Conservation (phyloP, 64 coral and sea anemone species). For the Astreopora myriophthalma region DNA sequence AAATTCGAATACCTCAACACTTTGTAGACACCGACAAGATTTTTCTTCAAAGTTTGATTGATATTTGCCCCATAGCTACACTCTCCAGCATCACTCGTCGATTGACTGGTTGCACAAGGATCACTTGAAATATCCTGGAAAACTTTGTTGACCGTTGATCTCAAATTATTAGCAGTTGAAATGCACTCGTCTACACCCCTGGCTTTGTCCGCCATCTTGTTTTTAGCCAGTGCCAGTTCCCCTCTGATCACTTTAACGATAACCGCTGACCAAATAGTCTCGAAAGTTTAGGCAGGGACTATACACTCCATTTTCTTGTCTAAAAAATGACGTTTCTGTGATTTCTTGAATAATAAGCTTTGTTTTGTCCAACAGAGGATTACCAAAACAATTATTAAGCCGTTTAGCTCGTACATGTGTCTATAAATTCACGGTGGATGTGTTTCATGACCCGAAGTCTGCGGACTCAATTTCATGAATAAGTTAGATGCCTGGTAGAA, state of each 20-base stretch:
- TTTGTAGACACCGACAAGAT: constrained; percentile 74
- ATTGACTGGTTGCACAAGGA: constrained; percentile 29
- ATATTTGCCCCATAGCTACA: neutral
- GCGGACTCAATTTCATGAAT: neutral
- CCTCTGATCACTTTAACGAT: neutral
- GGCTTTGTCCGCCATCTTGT: constrained; percentile 82
- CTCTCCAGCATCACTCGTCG: constrained; percentile 23
- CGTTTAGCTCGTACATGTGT: no score
- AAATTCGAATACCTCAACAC: constrained; percentile 56
- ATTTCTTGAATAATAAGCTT: neutral
- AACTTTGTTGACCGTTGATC: constrained; percentile 72
- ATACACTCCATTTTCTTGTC: no score
- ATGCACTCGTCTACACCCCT: constrained; percentile 50
- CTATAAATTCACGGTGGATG: no score
- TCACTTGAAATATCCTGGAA: constrained; percentile 79
- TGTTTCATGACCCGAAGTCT: neutral
- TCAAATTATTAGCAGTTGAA: constrained; percentile 64
- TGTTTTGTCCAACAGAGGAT: neutral
- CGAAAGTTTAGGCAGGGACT: no score
- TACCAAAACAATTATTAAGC: no score
- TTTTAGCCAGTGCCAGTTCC: neutral
- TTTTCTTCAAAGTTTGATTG: constrained; percentile 62
- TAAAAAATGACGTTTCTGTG: no score
- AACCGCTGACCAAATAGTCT: neutral
- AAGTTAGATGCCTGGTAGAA: neutral